Base-by-base conservation (phyloP, 2,888 invertebrate species). In the Seira ritae region DNA sequence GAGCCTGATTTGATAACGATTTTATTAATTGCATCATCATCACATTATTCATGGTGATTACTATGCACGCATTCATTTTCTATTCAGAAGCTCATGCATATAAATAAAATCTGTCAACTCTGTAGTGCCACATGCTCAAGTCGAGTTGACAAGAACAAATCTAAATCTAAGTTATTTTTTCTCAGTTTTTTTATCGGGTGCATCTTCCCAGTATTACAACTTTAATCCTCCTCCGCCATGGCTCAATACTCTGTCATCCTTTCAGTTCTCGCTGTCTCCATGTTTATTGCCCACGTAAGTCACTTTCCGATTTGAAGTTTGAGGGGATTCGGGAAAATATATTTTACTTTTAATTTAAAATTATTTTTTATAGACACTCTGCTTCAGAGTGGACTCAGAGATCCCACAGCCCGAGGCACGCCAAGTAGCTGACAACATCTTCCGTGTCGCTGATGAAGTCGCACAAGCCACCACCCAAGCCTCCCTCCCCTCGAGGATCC, bases 221-320 rank as follows among this genome's bases (percentile, higher is more conserved):
- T 8, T 42, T 12, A 42, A 42, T 42, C 42, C 12, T 50, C 15
- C 8, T 67, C n/a, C 23, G 37, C 8, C n/a, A 80, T 80, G 80
- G 75, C 74, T 60, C 74, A 80, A 69, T 70, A 80, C 55, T 75
- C 80, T 22, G 80, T 80, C 22, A 60, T 80, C 12, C 24, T 80
- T 8, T 46, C 75, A 10, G 80, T 80, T 17, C 69, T 75, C 20
- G 50, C 66, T 17, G 75, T 75, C 0, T 46, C 80, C 4, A 42
- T 75, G 31, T 70, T 80, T 17, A 80, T 80, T 31, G 80, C 80
- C 24, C 65, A 74, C 37, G 80, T 80, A 73, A 80, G 80, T 37
- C 15, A 1, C 68, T 6, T 12, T 42, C 42, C 42, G 42, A 42
- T 42, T 42, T n/a, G n/a, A n/a, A n/a, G n/a, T n/a, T n/a, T n/a